A percentile compares a stretch with the other conserved stretches of the same genome.
These are phyloP conservation scores for Oreochromis mossambicus DNA, from an alignment of 2,797 vertebrate genomes.

Conservation along the genomic window DNA sequence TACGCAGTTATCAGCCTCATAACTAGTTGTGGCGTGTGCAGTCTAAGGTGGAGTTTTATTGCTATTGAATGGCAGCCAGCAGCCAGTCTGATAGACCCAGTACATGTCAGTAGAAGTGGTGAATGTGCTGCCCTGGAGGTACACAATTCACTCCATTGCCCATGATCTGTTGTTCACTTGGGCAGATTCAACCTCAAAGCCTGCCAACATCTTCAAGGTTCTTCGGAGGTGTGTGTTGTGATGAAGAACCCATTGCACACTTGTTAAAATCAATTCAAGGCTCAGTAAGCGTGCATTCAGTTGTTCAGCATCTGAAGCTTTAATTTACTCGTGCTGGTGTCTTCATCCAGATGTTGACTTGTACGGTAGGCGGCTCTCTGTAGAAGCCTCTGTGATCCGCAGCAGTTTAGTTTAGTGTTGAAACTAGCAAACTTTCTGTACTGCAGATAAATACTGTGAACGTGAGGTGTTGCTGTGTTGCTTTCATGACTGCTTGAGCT, in stretches of 20 bases:
- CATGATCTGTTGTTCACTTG: background rate
- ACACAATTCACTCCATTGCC: background rate
- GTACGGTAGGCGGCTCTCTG: background rate
- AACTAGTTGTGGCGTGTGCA: constrained; percentile 25
- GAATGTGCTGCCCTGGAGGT: background rate
- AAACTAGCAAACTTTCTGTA: background rate
- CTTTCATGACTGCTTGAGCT: constrained; percentile 11
- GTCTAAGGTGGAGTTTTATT: background rate
- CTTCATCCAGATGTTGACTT: background rate
- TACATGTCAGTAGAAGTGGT: background rate
- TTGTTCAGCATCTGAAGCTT: background rate
- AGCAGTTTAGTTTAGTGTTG: background rate
- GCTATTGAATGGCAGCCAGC: constrained; percentile 8
- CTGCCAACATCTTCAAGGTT: background rate
- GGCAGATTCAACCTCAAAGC: background rate
- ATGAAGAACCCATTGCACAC: background rate
- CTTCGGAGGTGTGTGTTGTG: background rate
- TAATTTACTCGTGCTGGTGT: background rate
- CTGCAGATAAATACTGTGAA: background rate
- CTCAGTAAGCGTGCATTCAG: background rate
- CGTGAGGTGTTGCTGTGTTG: background rate
- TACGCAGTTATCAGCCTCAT: background rate
- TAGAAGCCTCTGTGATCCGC: background rate
- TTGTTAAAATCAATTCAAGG: background rate
- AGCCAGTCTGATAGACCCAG: background rate